Evolutionary conservation across 2,888 invertebrate species (phyloP).

Genomic region (Galeruca laticollis): DNA sequence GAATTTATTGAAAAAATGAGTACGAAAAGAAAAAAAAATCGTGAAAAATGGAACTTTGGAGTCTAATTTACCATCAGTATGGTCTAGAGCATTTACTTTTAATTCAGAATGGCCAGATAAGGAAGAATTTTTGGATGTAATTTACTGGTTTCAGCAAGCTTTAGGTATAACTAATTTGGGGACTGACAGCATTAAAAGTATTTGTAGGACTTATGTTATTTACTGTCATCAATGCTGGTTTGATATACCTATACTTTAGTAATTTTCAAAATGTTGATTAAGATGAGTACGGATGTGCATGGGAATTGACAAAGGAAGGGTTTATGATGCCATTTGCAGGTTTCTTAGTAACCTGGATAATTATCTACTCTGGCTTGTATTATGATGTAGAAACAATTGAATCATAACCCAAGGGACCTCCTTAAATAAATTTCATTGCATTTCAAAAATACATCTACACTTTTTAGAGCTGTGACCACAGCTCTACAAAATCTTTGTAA

Average conservation of each 20-base stretch:
- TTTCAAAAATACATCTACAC: neutral
- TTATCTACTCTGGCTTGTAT: constrained; percentile 91
- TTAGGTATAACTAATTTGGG: constrained; percentile 96
- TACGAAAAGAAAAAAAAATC: constrained; percentile 67
- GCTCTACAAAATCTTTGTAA: too few species aligned
- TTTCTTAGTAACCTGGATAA: constrained; percentile 97
- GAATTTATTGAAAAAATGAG: constrained; percentile 61
- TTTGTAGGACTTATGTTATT: constrained; percentile 90
- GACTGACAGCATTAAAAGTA: constrained; percentile 92
- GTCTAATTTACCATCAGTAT: constrained; percentile 67
- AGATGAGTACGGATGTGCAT: constrained; percentile 82
- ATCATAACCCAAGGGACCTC: constrained; percentile 9
- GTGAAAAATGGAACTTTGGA: constrained; percentile 66
- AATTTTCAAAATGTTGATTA: constrained; percentile 55
- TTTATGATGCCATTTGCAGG: constrained; percentile 99
- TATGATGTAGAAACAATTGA: constrained; percentile 68
- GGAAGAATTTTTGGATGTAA: constrained; percentile 98
- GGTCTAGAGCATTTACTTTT: constrained; percentile 79
- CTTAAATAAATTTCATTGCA: constrained; percentile 11
- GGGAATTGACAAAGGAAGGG: constrained; percentile 98
- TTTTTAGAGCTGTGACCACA: too few species aligned
- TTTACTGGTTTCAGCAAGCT: constrained; percentile 97
- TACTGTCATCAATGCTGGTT: constrained; percentile 87
- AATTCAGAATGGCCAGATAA: constrained; percentile 92
- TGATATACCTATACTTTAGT: constrained; percentile 90